These are phyloP conservation scores for Rhodophaea formosa DNA, from an alignment of 2,888 invertebrate genomes.

Conservation along the genomic window DNA sequence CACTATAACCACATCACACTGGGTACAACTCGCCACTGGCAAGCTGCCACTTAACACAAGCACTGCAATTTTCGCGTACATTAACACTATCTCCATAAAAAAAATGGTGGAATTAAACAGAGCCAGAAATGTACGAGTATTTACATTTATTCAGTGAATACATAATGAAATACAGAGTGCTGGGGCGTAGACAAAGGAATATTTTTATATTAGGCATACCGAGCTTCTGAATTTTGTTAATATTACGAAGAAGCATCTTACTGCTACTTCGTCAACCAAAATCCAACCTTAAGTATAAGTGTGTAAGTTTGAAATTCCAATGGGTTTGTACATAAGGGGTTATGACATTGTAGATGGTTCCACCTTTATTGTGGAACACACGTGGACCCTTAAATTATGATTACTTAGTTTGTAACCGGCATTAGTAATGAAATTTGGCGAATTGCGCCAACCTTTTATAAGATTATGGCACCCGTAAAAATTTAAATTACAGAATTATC, in stretches of 20 bases:
- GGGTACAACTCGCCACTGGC: not conserved
- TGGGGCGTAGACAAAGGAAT: slow-evolving; percentile 46
- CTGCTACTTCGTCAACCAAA: not conserved
- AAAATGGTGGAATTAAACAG: slow-evolving; percentile 38
- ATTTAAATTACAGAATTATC: not conserved
- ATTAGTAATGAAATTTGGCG: slow-evolving; percentile 17
- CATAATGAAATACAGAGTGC: slow-evolving; percentile 36
- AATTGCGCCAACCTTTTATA: slow-evolving; percentile 9
- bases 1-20: not conserved
- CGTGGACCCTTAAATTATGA: slow-evolving; percentile 27
- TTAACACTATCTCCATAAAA: slow-evolving; percentile 9
- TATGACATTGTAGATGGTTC: slow-evolving; percentile 16
- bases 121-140: slow-evolving; percentile 30
- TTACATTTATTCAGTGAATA: slow-evolving; percentile 50
- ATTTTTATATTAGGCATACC: slow-evolving; percentile 56
- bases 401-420: slow-evolving; percentile 17
- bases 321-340: slow-evolving; percentile 7
- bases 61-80: slow-evolving; percentile 5
- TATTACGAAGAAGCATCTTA: slow-evolving; percentile 31
- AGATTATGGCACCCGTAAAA: not conserved
- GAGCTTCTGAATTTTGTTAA: slow-evolving; percentile 49
- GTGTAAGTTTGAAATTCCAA: not conserved
- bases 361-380: slow-evolving; percentile 23
- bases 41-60: not conserved
- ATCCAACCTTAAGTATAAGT: not conserved